Evolutionary conservation across 2,888 invertebrate genomes (phyloP).

Genomic region (Troglohyphantes excavatus): DNA sequence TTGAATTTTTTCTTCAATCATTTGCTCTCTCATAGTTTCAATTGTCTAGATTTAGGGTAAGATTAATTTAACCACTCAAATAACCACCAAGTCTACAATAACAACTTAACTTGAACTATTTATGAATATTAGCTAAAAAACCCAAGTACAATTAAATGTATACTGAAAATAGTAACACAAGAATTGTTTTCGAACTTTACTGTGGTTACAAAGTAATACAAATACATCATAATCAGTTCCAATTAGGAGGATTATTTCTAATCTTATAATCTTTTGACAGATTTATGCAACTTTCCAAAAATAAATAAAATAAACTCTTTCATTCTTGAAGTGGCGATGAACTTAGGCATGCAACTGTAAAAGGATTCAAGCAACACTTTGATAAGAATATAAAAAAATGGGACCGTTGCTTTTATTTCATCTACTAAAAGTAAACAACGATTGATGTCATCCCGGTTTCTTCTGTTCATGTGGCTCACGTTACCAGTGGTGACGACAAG

Average conservation of each 20-base stretch:
- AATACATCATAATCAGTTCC: background rate
- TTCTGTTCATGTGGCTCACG: constrained; percentile 20
- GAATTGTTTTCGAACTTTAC: too few relatives aligned
- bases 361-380: constrained; percentile 7
- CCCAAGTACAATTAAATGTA: too few relatives aligned
- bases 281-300: background rate
- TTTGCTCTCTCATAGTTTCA: too few relatives aligned
- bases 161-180: too few relatives aligned
- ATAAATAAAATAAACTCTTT: background rate
- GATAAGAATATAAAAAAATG: constrained; percentile 2
- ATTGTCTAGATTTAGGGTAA: too few relatives aligned
- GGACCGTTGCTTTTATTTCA: background rate
- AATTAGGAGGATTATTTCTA: background rate
- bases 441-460: constrained; percentile 14
- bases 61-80: too few relatives aligned
- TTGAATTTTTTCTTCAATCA: too few relatives aligned
- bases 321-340: background rate
- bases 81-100: too few relatives aligned
- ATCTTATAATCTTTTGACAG: background rate
- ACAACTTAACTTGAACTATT: too few relatives aligned
- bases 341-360: background rate
- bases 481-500: constrained; percentile 16
- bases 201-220: too few relatives aligned
- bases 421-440: constrained; percentile 43
- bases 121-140: too few relatives aligned